These are phyloP conservation scores for Pipistrellus pygmaeus DNA, from an alignment of 2,797 vertebrate genomes.

Conservation along the genomic window DNA sequence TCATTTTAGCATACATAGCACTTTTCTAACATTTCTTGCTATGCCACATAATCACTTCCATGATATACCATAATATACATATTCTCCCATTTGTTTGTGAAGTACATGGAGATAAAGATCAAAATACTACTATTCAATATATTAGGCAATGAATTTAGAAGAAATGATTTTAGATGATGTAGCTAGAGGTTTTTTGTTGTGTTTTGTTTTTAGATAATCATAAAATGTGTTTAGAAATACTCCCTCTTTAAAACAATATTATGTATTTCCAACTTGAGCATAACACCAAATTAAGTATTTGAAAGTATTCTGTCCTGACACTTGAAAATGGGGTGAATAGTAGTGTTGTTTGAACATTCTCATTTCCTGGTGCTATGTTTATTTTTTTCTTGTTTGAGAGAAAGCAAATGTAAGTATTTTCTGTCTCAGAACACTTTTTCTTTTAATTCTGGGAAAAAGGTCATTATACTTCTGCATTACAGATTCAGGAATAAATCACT, in stretches of 20 bases:
- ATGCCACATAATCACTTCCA: not conserved
- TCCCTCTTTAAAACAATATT: not conserved
- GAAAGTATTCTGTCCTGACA: not conserved
- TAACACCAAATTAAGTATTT: not conserved
- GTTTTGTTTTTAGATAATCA: not conserved
- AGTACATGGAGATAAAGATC: not conserved
- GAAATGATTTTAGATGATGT: not conserved
- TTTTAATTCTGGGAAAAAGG: not conserved
- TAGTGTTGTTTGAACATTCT: not conserved
- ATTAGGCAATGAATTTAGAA: not conserved
- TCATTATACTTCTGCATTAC: not conserved
- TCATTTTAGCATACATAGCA: not conserved
- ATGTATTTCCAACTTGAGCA: not conserved
- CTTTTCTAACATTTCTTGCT: not conserved
- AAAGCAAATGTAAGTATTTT: constrained; percentile 6
- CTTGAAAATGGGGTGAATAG: not conserved
- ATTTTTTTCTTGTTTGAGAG: constrained; percentile 12
- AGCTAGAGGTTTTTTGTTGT: not conserved
- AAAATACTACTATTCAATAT: not conserved
- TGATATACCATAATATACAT: not conserved
- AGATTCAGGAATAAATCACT: constrained; percentile 35
- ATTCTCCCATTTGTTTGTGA: not conserved
- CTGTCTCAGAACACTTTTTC: not conserved
- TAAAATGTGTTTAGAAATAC: not conserved
- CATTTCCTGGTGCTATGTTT: not conserved